Evolutionary conservation across 2,113 vertebrate species (phyloP).

Genomic region (Anoura caudifer): DNA sequence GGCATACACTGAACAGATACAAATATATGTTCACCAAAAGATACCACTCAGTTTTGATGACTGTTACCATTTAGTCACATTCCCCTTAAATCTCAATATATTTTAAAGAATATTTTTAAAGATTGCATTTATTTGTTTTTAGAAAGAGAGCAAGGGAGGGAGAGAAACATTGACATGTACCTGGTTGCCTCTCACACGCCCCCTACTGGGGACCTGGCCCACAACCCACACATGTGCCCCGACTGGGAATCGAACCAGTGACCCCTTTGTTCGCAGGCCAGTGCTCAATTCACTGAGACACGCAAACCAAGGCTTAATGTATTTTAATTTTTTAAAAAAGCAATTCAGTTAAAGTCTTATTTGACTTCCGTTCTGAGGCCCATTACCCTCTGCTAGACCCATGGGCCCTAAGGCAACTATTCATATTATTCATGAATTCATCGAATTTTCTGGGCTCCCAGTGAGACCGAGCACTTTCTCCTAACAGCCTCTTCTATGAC

Average conservation of each 20-base stretch:
- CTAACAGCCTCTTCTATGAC: background rate
- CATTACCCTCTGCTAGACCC: background rate
- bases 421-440: background rate
- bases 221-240: too few species aligned
- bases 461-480: background rate
- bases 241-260: too few species aligned
- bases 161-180: too few species aligned
- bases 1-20: background rate
- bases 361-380: background rate
- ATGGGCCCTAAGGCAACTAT: background rate
- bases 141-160: too few species aligned
- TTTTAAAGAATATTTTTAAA: background rate
- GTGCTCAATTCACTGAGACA: too few species aligned
- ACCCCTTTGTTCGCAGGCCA: too few species aligned
- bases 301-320: background rate
- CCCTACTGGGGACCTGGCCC: too few species aligned
- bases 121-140: too few species aligned
- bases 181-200: too few species aligned
- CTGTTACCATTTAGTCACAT: background rate
- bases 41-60: background rate
- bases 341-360: background rate
- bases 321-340: slow-evolving; percentile 1
- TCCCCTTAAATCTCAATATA: background rate
- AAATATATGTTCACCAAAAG: background rate
- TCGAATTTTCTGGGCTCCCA: background rate